Conservation (phyloP, 1,140 invertebrate species). For the Listronotus bonariensis region DNA sequence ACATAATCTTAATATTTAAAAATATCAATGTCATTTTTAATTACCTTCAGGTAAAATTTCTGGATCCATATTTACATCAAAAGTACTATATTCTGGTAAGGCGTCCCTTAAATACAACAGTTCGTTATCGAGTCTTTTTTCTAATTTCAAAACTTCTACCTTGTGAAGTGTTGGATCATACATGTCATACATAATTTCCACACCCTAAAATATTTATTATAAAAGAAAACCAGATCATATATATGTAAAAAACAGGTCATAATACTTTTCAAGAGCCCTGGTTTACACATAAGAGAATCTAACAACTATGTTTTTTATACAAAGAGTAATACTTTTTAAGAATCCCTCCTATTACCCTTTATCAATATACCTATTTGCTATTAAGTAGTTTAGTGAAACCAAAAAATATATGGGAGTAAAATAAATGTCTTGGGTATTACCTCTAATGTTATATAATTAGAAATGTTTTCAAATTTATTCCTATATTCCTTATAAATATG, state of each 20-base stretch:
- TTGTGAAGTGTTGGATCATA: constrained; percentile 92
- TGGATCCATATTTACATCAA: constrained; percentile 89
- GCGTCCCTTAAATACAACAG: constrained; percentile 92
- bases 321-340: no score
- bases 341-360: no score
- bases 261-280: neutral
- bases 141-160: constrained; percentile 88
- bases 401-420: no score
- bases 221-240: constrained; percentile 7
- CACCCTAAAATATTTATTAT: constrained; percentile 40
- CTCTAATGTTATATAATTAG: no score
- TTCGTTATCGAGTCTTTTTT: constrained; percentile 91
- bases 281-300: neutral
- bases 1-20: no score
- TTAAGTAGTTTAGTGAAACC: no score
- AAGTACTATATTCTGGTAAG: constrained; percentile 89
- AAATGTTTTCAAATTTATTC: no score
- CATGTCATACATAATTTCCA: constrained; percentile 83
- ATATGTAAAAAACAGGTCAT: neutral
- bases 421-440: no score
- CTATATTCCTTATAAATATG: no score
- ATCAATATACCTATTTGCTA: no score
- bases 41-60: constrained; percentile 75
- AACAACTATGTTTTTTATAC: no score
- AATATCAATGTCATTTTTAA: no score